Evolutionary conservation across 2,113 vertebrate genomes (phyloP).

Genomic region (Melanotaenia duboulayi): DNA sequence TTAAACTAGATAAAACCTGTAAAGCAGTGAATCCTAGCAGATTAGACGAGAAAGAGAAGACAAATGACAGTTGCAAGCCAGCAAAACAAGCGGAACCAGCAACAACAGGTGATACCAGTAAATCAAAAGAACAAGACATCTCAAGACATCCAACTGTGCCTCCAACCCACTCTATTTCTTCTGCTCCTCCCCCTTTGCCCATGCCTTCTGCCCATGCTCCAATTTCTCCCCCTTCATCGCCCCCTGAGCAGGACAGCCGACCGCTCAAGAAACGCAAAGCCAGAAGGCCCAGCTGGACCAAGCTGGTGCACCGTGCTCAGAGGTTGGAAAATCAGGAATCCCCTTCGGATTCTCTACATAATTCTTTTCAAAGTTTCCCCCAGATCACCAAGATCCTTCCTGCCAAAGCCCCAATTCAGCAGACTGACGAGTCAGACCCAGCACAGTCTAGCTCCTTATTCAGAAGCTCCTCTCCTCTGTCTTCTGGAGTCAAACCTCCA

Average conservation of each 20-base stretch:
- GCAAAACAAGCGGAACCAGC: conserved; percentile 61
- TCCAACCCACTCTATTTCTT: conserved; percentile 54
- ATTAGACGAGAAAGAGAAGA: conserved; percentile 53
- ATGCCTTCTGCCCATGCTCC: conserved; percentile 45
- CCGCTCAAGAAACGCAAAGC: conserved; percentile 92
- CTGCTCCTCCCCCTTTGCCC: conserved; percentile 52
- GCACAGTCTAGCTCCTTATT: conserved; percentile 31
- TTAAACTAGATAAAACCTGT: conserved; percentile 50
- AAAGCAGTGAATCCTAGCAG: conserved; percentile 38
- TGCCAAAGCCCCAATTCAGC: conserved; percentile 53
- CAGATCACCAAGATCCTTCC: conserved; percentile 66
- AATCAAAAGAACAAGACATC: conserved; percentile 76
- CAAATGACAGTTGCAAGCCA: conserved; percentile 53
- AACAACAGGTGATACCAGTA: conserved; percentile 67
- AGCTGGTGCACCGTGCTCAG: conserved; percentile 84
- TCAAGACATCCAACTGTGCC: conserved; percentile 60
- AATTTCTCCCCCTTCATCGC: conserved; percentile 53
- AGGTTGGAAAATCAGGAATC: conserved; percentile 69
- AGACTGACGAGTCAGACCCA: conserved; percentile 60
- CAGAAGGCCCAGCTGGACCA: conserved; percentile 91
- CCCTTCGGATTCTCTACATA: conserved; percentile 59
- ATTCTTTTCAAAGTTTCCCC: conserved; percentile 54
- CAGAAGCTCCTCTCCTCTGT: conserved; percentile 48
- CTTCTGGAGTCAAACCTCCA: conserved; percentile 61
- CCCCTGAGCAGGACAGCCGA: conserved; percentile 84